Conservation (phyloP, 1,140 invertebrate genomes). For the Lethrus apterus region DNA sequence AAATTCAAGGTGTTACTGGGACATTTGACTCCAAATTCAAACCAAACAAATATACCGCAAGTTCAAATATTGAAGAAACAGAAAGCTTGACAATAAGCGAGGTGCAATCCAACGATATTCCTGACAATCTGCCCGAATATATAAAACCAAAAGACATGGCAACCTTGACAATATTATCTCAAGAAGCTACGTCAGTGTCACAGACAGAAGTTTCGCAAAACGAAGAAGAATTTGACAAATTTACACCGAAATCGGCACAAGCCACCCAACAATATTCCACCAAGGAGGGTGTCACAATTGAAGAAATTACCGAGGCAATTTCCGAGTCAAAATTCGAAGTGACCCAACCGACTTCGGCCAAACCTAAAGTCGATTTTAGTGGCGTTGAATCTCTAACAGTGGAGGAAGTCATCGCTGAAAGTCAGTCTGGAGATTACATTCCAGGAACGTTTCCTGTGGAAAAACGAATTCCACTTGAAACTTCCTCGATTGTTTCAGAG, state of each 20-base stretch:
- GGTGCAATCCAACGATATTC: slow-evolving; percentile 37
- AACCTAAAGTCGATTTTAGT: slow-evolving; percentile 53
- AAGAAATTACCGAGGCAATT: slow-evolving; percentile 55
- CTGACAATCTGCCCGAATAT: slow-evolving; percentile 9
- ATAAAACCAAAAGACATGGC: slow-evolving; percentile 34
- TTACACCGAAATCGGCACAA: slow-evolving; percentile 38
- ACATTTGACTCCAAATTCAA: slow-evolving; percentile 46
- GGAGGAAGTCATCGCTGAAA: slow-evolving; percentile 59
- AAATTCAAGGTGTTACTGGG: slow-evolving; percentile 44
- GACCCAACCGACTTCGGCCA: slow-evolving; percentile 38
- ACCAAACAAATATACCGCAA: slow-evolving; percentile 46
- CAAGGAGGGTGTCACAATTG: slow-evolving; percentile 50
- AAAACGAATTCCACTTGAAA: slow-evolving; percentile 31
- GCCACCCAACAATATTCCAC: slow-evolving; percentile 46
- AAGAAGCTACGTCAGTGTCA: slow-evolving; percentile 56
- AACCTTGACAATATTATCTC: slow-evolving; percentile 47
- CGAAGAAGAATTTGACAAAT: slow-evolving; percentile 47
- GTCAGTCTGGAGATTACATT: slow-evolving; percentile 67
- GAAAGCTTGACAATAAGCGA: slow-evolving; percentile 56
- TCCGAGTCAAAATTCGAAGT: slow-evolving; percentile 46
- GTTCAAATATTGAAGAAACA: slow-evolving; percentile 44
- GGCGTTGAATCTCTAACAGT: slow-evolving; percentile 54
- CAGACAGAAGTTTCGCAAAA: slow-evolving; percentile 52
- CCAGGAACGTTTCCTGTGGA: slow-evolving; percentile 56
- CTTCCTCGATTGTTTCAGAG: slow-evolving; percentile 46